Conservation (phyloP, 37 sponge, comb jelly and placozoan genomes). For the Geodia barretti region DNA sequence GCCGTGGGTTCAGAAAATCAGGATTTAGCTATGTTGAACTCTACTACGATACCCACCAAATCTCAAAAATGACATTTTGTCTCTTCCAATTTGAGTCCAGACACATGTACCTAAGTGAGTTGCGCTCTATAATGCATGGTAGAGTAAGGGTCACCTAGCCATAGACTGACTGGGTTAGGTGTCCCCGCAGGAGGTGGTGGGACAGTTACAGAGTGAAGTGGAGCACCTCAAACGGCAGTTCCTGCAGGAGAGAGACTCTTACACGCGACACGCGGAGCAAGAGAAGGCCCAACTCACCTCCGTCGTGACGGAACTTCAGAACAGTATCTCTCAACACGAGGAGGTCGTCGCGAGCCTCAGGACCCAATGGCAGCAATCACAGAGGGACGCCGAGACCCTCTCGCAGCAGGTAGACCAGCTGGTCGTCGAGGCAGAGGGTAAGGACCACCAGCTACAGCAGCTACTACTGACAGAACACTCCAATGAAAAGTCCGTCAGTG, state of each 20-base stretch:
- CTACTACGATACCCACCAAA: too few relatives aligned
- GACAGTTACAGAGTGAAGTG: slow-evolving; percentile 3
- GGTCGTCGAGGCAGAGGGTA: background rate
- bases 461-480: too few relatives aligned
- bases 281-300: slow-evolving; percentile 20
- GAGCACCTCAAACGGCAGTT: slow-evolving; percentile 7
- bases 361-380: background rate
- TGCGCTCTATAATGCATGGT: too few relatives aligned
- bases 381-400: slow-evolving; percentile 28
- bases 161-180: too few relatives aligned
- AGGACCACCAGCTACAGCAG: slow-evolving; percentile 3
- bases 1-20: too few relatives aligned
- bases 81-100: too few relatives aligned
- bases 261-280: slow-evolving; percentile 8
- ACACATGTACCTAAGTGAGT: too few relatives aligned
- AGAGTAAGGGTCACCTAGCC: too few relatives aligned
- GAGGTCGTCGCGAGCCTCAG: slow-evolving; percentile 14
- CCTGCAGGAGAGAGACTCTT: slow-evolving; percentile 13
- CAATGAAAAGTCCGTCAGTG: background rate
- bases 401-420: slow-evolving; percentile 7
- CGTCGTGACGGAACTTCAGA: slow-evolving; percentile 11
- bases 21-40: too few relatives aligned
- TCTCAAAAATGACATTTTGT: too few relatives aligned
- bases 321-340: slow-evolving; percentile 19
- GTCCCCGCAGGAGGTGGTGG: background rate